Evolutionary conservation across 2,888 invertebrate genomes (phyloP).

Genomic region (Heliconius ethilla): DNA sequence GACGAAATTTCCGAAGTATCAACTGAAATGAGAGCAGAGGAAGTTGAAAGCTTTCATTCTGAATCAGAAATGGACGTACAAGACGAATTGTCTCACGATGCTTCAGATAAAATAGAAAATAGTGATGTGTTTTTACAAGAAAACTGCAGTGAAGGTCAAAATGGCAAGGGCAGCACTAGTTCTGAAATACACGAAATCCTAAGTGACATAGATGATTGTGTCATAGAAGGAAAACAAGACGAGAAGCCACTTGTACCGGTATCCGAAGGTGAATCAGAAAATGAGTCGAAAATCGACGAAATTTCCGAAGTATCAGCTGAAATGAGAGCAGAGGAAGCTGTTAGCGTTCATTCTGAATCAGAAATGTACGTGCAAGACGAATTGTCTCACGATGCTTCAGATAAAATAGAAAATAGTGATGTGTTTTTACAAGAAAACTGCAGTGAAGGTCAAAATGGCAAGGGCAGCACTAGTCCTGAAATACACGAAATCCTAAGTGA

Average conservation of each 20-base stretch:
- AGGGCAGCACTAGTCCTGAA: conserved; percentile 58
- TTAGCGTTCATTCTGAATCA: conserved; percentile 70
- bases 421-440: conserved; percentile 56
- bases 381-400: conserved; percentile 54
- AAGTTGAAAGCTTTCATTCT: conserved; percentile 70
- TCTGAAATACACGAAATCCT: conserved; percentile 70
- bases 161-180: conserved; percentile 55
- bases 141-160: conserved; percentile 54
- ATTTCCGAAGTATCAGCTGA: too few species aligned
- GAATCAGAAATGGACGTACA: conserved; percentile 62
- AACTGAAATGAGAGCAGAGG: conserved; percentile 56
- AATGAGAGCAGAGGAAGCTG: too few species aligned
- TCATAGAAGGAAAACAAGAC: conserved; percentile 56
- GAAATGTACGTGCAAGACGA: conserved; percentile 60
- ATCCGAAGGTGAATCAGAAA: too few species aligned
- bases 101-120: conserved; percentile 51
- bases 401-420: conserved; percentile 54
- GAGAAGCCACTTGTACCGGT: conserved; percentile 43
- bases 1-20: conserved; percentile 49
- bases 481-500: conserved; percentile 72
- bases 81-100: conserved; percentile 59
- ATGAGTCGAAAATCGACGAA: too few species aligned
- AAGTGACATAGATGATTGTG: conserved; percentile 77
- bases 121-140: conserved; percentile 59
- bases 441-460: conserved; percentile 57